Base-by-base conservation (phyloP, 2,113 vertebrate species). In the Catharus minimus region DNA sequence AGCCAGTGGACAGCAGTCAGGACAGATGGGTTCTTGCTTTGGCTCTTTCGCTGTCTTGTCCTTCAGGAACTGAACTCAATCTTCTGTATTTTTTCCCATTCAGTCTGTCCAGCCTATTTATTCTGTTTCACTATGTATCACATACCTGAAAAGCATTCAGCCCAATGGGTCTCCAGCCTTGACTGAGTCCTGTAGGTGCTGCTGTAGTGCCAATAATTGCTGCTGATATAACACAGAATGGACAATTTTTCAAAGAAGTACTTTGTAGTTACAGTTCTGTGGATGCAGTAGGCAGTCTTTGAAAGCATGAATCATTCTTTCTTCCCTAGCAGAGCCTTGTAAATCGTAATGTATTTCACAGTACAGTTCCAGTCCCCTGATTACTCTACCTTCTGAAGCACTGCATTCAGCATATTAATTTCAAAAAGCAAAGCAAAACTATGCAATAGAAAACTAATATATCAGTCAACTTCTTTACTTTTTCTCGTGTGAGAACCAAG, bases 341-440 rank as follows among this genome's bases (percentile, higher is more conserved):
- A 91, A 94, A 84, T 82, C 43, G 55, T 33, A 46, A 74, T 44
- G 9, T 36, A 39, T 91, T 86, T 91, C 85, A 81, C 38, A n/a
- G 24, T 49, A 9, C 43, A 44, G 38, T 84, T 84, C 56, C 23
- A 82, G 30, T 92, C 36, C 14, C 23, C 46, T 69, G 69, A 53
- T 77, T 84, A 16, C 14, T 75, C 76, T 64, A n/a, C 11, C 28
- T 28, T 84, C 69, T 77, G 56, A 71, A 78, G 26, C 43, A 32
- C 43, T 62, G 15, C 43, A 82, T 81, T 84, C 49, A 62, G 69
- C 52, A 67, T 0, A 3, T 78, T 74, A 71, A 66, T 71, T 84
- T 61, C 5, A 66, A 86, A 73, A 69, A 43, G 22, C 6, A 26
- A 58, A 75, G 46, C 28, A 57, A 77, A 77, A 46, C 52, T 20